Evolutionary conservation across 1,140 invertebrate genomes (phyloP).

Genomic region (Dendroctonus ponderosae): DNA sequence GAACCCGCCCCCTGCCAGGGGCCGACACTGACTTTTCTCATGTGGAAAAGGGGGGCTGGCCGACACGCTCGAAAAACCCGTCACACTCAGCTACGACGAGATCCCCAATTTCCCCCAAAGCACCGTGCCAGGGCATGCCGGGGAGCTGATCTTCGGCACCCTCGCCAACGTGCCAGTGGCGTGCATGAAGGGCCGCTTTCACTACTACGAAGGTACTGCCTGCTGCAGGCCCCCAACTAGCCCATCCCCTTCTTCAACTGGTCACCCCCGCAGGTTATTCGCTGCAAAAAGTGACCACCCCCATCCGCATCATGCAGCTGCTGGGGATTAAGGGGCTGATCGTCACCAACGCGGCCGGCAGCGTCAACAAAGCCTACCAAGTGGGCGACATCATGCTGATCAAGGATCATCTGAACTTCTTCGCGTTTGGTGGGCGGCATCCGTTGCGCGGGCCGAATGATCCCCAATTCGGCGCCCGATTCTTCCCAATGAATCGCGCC

Average conservation of each 20-base stretch:
- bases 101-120: conserved; percentile 90
- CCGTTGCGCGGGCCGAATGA: conserved; percentile 90
- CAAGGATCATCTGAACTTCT: conserved; percentile 92
- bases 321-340: conserved; percentile 83
- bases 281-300: conserved; percentile 85
- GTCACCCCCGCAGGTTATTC: conserved; percentile 95
- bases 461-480: conserved; percentile 86
- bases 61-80: conserved; percentile 69
- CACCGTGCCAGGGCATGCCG: conserved; percentile 87
- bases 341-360: conserved; percentile 93
- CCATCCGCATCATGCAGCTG: conserved; percentile 90
- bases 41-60: conserved; percentile 67
- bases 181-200: conserved; percentile 94
- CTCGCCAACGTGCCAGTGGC: conserved; percentile 75
- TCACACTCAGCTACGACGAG: conserved; percentile 76
- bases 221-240: conserved; percentile 59
- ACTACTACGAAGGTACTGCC: conserved; percentile 94
- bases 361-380: conserved; percentile 78
- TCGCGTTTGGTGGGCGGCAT: conserved; percentile 81
- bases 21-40: background rate
- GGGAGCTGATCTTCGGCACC: conserved; percentile 84
- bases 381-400: conserved; percentile 96
- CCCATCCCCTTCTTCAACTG: conserved; percentile 56
- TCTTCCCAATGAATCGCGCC: conserved; percentile 82
- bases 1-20: conserved; percentile 44